A percentile compares a stretch with the other conserved stretches of the same genome.
Conservation (phyloP, 2,113 vertebrate genomes). For the Phylloscopus whistleri region DNA sequence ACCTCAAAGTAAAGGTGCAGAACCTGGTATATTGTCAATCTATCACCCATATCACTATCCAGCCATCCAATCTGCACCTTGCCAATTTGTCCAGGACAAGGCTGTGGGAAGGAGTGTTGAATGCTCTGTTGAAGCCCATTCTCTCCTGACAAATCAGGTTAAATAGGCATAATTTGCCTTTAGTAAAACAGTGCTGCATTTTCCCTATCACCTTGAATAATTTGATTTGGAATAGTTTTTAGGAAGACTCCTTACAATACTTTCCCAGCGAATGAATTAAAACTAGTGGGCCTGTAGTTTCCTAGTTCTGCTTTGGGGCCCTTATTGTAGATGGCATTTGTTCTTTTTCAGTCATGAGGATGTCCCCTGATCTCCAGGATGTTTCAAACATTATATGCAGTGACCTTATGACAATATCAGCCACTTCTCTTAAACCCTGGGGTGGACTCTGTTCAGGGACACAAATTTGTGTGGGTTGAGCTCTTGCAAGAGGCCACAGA, state of each 20-base stretch:
- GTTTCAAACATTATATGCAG: not conserved
- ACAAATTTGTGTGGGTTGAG: not conserved
- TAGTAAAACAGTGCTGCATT: not conserved
- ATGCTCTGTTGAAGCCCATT: not conserved
- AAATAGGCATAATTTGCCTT: not conserved
- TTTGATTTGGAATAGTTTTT: not conserved
- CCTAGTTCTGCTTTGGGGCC: not conserved
- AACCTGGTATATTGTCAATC: not conserved
- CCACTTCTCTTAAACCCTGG: not conserved
- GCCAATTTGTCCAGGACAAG: not conserved
- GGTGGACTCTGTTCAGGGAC: not conserved
- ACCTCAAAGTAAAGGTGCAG: no score
- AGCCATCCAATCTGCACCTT: not conserved
- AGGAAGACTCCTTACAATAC: not conserved
- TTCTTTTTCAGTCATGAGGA: not conserved
- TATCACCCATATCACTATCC: not conserved
- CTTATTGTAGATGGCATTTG: not conserved
- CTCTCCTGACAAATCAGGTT: not conserved
- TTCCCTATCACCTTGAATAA: fast-evolving
- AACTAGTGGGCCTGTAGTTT: not conserved
- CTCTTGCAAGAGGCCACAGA: not conserved
- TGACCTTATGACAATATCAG: not conserved
- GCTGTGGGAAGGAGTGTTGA: not conserved
- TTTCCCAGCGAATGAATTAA: not conserved
- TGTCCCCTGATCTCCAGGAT: not conserved